Conservation (phyloP, 2,113 vertebrate genomes). For the Paramormyrops kingsleyae region DNA sequence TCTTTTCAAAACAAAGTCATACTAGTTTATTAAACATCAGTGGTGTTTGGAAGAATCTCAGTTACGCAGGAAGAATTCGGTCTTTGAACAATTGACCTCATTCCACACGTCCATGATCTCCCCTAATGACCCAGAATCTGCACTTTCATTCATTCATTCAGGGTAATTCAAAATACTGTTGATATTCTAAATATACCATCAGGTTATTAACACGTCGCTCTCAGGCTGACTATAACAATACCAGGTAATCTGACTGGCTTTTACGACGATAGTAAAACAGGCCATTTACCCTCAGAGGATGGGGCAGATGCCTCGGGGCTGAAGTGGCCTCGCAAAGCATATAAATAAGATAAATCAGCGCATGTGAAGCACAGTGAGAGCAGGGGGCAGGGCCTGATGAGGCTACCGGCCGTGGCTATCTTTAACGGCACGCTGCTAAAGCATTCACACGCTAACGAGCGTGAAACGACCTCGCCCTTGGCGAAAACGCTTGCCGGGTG, state of each 20-base stretch:
- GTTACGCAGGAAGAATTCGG: not conserved
- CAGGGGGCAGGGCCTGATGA: not conserved
- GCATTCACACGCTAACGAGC: not conserved
- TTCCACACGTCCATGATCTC: not conserved
- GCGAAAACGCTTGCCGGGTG: not conserved
- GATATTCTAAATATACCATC: not conserved
- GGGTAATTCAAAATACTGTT: not conserved
- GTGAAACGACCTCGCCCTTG: slow-evolving; percentile 6
- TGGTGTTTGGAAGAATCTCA: not conserved
- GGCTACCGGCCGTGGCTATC: not conserved
- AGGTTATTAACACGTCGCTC: not conserved
- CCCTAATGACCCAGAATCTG: not conserved
- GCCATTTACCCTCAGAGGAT: not conserved
- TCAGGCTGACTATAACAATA: not conserved
- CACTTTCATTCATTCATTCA: not conserved
- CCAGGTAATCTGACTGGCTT: not conserved
- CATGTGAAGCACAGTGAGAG: not conserved
- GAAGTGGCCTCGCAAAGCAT: not conserved
- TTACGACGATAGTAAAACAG: not conserved
- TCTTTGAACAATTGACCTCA: not conserved
- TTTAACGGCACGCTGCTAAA: not conserved
- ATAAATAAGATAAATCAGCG: not conserved
- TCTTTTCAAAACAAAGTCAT: not conserved
- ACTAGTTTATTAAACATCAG: not conserved
- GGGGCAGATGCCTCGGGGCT: not conserved